A percentile compares a stretch with the other conserved stretches of the same genome.
phyloP scores from a whole-genome alignment of 2,888 invertebrate genomes.

The Tachystola acroxantha region DNA sequence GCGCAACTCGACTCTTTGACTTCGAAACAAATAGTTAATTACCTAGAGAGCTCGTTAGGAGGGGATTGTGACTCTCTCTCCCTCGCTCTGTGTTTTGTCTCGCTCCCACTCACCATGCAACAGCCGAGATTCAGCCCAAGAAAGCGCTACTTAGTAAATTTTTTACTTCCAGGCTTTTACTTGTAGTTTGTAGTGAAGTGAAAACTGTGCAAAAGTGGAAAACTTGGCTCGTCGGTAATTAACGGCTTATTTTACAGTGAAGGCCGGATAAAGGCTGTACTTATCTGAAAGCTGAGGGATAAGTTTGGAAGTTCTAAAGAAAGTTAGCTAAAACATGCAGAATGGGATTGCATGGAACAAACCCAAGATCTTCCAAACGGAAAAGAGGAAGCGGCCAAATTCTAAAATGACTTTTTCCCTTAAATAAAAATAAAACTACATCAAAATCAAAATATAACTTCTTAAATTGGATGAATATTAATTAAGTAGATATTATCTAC shows the following conservation, averaged over 20 bases:
- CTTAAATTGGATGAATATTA: too few relatives aligned
- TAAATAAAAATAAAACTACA: too few relatives aligned
- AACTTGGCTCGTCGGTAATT: background rate
- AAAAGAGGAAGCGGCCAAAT: too few relatives aligned
- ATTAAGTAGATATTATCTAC: too few relatives aligned
- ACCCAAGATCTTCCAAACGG: too few relatives aligned
- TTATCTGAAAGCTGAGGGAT: too few relatives aligned
- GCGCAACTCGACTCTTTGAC: constrained; percentile 59
- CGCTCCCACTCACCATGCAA: constrained; percentile 4
- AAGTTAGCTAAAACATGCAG: too few relatives aligned
- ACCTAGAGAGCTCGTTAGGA: constrained; percentile 67
- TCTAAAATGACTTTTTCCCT: too few relatives aligned
- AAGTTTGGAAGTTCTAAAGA: too few relatives aligned
- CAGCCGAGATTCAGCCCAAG: constrained; percentile 16
- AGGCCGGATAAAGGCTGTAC: background rate
- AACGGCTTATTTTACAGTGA: background rate
- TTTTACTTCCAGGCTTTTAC: constrained; percentile 3
- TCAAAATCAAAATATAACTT: too few relatives aligned
- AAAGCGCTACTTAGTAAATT: constrained; percentile 8
- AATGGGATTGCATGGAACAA: too few relatives aligned
- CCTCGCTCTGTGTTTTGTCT: constrained; percentile 33
- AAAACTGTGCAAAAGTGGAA: background rate
- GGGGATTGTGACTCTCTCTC: constrained; percentile 53
- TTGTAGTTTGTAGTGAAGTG: constrained; percentile 4
- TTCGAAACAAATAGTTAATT: constrained; percentile 72